These are phyloP conservation scores for Rhopalosiphum maidis DNA, from an alignment of 1,140 invertebrate species.

Conservation along the genomic window DNA sequence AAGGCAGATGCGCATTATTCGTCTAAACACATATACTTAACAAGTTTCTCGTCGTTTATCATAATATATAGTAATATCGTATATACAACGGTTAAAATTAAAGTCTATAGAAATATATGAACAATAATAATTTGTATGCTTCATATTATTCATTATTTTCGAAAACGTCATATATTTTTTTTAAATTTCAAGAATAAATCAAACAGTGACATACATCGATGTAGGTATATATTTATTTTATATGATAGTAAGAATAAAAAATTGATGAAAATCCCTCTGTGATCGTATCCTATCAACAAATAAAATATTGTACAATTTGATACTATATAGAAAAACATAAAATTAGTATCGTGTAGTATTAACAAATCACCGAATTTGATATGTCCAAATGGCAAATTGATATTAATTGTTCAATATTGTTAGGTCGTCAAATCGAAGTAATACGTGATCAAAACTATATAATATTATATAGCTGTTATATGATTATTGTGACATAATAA, in stretches of 20 bases:
- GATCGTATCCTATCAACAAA: neutral
- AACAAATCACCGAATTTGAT: neutral
- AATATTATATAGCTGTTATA: neutral
- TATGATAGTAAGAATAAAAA: neutral
- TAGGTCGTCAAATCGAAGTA: neutral
- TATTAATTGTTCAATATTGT: neutral
- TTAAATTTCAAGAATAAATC: neutral
- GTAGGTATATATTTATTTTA: neutral
- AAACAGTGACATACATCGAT: neutral
- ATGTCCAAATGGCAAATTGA: neutral
- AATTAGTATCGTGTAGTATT: neutral
- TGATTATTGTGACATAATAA: neutral
- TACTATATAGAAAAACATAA: neutral
- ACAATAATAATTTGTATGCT: neutral
- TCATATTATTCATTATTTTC: neutral
- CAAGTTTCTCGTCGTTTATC: neutral
- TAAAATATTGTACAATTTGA: neutral
- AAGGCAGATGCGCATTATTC: neutral
- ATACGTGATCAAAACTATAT: neutral
- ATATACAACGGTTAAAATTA: neutral
- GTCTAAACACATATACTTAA: neutral
- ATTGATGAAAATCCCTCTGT: neutral
- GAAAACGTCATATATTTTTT: neutral
- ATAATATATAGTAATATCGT: neutral
- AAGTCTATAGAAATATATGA: neutral